phyloP scores from a whole-genome alignment of 2,797 vertebrate species.

The Anableps anableps region DNA sequence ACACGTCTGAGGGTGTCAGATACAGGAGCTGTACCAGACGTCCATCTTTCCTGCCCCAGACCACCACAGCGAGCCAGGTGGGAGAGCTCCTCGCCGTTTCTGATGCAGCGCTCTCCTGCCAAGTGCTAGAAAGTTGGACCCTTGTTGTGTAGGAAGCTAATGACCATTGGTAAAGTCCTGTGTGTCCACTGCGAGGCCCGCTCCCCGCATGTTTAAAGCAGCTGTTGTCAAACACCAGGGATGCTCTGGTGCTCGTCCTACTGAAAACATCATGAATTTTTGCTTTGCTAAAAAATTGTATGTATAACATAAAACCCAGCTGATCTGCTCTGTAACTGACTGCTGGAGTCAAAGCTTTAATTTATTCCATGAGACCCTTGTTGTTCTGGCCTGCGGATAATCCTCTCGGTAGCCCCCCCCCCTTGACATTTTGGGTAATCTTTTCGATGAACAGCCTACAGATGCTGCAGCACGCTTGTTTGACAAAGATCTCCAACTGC shows the following conservation, averaged over 20 bases:
- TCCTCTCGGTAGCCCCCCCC: slow-evolving; percentile 47
- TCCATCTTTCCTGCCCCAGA: slow-evolving; percentile 63
- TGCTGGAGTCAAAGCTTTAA: slow-evolving; percentile 53
- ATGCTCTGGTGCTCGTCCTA: slow-evolving; percentile 47
- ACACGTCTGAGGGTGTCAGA: neutral
- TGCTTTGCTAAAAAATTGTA: slow-evolving; percentile 39
- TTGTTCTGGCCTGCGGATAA: slow-evolving; percentile 47
- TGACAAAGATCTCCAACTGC: slow-evolving; percentile 35
- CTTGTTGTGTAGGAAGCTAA: slow-evolving; percentile 40
- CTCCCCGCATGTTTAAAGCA: slow-evolving; percentile 24
- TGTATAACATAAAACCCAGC: slow-evolving; percentile 65
- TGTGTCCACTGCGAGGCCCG: slow-evolving; percentile 18
- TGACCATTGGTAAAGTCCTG: slow-evolving; percentile 33
- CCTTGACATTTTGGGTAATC: slow-evolving; percentile 50
- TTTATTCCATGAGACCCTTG: slow-evolving; percentile 38
- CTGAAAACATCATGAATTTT: slow-evolving; percentile 17
- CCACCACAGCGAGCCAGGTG: slow-evolving; percentile 68
- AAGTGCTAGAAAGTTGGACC: slow-evolving; percentile 49
- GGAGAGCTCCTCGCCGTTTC: slow-evolving; percentile 48
- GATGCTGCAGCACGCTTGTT: slow-evolving; percentile 30
- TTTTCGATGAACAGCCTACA: slow-evolving; percentile 32
- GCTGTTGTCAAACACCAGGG: slow-evolving; percentile 48
- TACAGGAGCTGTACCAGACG: slow-evolving; percentile 9
- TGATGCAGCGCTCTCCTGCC: slow-evolving; percentile 39
- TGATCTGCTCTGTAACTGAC: slow-evolving; percentile 35